phyloP scores from a whole-genome alignment of 2,888 invertebrate species.

The Pasiphila rectangulata region DNA sequence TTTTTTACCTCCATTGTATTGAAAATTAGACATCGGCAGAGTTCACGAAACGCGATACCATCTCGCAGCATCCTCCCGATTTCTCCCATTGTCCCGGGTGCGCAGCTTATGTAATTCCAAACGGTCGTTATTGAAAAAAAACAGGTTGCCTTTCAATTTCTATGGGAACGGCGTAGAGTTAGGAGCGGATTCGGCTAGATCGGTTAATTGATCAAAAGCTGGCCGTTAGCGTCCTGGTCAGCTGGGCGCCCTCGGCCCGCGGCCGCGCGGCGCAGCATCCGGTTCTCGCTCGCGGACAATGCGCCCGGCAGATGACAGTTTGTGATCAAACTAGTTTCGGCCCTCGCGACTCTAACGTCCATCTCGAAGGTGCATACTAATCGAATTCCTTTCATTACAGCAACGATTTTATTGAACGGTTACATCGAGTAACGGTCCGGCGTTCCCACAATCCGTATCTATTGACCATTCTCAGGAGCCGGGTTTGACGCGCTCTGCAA shows the following conservation, averaged over 20 bases:
- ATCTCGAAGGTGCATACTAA: constrained; percentile 64
- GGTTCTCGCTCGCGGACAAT: constrained; percentile 75
- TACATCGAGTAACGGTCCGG: constrained; percentile 54
- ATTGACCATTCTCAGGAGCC: constrained; percentile 28
- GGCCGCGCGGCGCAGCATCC: constrained; percentile 75
- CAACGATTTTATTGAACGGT: constrained; percentile 61
- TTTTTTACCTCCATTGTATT: constrained; percentile 79
- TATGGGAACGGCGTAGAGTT: constrained; percentile 56
- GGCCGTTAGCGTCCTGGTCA: constrained; percentile 67
- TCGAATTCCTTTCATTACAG: constrained; percentile 69
- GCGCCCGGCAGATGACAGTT: constrained; percentile 66
- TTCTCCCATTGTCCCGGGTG: constrained; percentile 56
- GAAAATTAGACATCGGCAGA: constrained; percentile 75
- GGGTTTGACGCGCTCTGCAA: constrained; percentile 21
- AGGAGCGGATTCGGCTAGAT: constrained; percentile 49
- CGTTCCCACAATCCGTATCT: constrained; percentile 31
- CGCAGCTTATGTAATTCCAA: constrained; percentile 41
- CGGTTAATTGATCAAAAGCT: constrained; percentile 67
- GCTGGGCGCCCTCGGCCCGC: constrained; percentile 62
- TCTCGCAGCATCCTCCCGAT: constrained; percentile 66
- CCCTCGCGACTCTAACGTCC: constrained; percentile 53
- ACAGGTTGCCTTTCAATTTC: constrained; percentile 76
- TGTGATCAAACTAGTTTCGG: constrained; percentile 71
- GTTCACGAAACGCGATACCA: constrained; percentile 76
- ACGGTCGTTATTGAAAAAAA: constrained; percentile 58